These are phyloP conservation scores for Indri indri DNA, from an alignment of 2,113 vertebrate species.

Conservation along the genomic window DNA sequence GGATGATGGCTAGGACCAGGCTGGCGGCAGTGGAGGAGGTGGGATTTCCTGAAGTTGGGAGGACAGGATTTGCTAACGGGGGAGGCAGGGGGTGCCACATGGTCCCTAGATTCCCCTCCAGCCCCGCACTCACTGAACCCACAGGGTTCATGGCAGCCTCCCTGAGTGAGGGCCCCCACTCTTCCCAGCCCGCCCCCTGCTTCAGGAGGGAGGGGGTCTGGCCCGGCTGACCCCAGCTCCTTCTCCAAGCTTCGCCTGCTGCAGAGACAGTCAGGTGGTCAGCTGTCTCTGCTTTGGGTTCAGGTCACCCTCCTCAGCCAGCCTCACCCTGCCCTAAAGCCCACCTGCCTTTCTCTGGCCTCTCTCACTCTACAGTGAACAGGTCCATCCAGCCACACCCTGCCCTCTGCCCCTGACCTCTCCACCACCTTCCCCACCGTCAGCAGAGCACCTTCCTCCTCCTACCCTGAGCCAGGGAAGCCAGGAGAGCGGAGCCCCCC, in stretches of 20 bases:
- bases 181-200: background rate
- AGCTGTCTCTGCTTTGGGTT: background rate
- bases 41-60: background rate
- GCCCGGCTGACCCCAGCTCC: background rate
- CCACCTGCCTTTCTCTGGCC: background rate
- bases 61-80: background rate
- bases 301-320: background rate
- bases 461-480: background rate
- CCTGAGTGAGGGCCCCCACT: background rate
- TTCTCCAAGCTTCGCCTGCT: background rate
- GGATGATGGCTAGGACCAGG: background rate
- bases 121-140: background rate
- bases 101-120: background rate
- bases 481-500: background rate
- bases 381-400: background rate
- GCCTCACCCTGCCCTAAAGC: background rate
- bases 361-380: background rate
- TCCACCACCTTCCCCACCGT: background rate
- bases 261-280: background rate
- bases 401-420: background rate
- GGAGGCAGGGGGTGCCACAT: background rate
- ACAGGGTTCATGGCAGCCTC: background rate
- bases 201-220: background rate
- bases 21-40: background rate
- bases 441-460: background rate